Base-by-base conservation (phyloP, 2,888 invertebrate species). In the Xestia xanthographa region DNA sequence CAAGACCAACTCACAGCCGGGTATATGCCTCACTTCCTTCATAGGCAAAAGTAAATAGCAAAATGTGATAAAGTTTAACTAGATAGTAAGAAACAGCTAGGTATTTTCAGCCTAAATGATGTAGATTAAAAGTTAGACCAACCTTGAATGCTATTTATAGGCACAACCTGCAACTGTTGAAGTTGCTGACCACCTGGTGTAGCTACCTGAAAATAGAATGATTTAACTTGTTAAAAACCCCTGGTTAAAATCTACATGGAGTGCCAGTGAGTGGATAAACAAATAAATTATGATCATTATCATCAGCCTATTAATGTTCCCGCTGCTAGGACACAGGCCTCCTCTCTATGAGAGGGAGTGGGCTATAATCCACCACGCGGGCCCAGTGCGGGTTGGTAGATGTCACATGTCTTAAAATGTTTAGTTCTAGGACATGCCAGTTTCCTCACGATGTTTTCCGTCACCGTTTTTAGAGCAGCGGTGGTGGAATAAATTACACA, bases 121-220 rank as follows among this genome's bases (percentile, higher is more conserved):
- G 20, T 48, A 14, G 5, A 1, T 38, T 20, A 20, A 50, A 50
- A 41, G 22, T 56, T 3, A 43, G 43, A 76, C 74, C 9, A 41
- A 95, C 96, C 95, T 96, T 97, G 97, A 67, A 97, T 92, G 91
- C 97, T 97, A 0, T 98, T 97, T 38, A 98, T 97, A 5, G 98
- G 98, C 22, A 98, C 95, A 0, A 98, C 98, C 96, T 98, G 98
- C 53, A 98, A 97, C 87, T 98, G 98, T 90, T 97, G 97, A 50
- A 98, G 89, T 67, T 97, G 97, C 85, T 97, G 97, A 0, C 97
- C 97, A 82, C 97, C 97, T 11, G 97, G 97, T 4, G 97, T 95
- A 5, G 97, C 97, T 70, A 97, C 97, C 96, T 97, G 96, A 82
- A 97, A 82, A 68, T 62, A 75, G 85, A 76, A 73, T 34, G 26